Evolutionary conservation across 1,140 invertebrate genomes (phyloP), one percentile per base, ranked within the genome.

Genomic region (Archegozetes longisetosus): DNA sequence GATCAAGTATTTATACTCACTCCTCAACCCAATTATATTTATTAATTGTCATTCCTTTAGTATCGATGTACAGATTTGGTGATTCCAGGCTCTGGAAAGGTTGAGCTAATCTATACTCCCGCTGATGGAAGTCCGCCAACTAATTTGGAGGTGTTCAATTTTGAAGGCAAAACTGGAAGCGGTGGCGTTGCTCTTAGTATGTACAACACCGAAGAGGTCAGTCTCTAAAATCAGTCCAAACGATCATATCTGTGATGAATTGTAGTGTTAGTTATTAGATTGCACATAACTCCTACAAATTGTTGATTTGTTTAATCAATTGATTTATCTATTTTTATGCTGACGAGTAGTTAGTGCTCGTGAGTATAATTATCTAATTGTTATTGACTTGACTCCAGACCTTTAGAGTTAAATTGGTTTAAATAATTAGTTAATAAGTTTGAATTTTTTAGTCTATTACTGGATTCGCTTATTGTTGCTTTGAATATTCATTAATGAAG

Each of bases 391-490:
- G 46, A 47, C 46, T 47, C 14, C 46, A 47, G 46, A 28, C 4
- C 14, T n/a, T 24, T 4, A 52, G 17, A 40, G 17, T 40, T 40
- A 40, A 40, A 6, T 40, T 52, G n/a, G 20, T 9, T 52, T 28
- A 52, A n/a, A 6, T 9, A 58, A 12, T 58, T 14, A 51, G 4
- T 32, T 53, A 49, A 3, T 22, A 2, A 14, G 22, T 3, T 22
- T 24, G 22, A 27, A 17, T 13, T 29, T 20, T 14, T 17, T 55
- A 58, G 58, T 75, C 73, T 60, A 78, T 78, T 58, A 67, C 62
- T 61, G 88, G 83, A 63, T 97, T 98, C 76, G 94, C 93, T 20
- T 86, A 94, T 69, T 85, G 90, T 40, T 95, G 89, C 3, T 86
- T 98, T 68, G 80, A 92, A 67, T 97, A 81, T 76, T 90, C 93